Conservation (phyloP, 1,140 invertebrate species). For the Stenopsyche tienmushanensis region DNA sequence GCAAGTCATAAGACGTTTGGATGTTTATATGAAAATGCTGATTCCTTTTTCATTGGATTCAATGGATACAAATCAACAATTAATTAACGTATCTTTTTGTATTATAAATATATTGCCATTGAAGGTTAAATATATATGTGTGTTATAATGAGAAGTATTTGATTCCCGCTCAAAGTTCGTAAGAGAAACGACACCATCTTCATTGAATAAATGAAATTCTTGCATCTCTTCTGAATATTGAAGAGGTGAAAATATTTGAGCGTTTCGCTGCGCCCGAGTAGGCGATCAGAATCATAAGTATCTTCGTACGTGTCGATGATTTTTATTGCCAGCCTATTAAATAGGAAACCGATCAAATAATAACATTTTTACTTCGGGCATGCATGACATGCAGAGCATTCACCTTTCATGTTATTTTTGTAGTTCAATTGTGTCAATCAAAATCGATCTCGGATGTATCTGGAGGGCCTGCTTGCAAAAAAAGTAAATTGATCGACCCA, state of each 20-base stretch:
- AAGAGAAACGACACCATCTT: slow-evolving; percentile 22
- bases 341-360: not conserved
- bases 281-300: slow-evolving; percentile 30
- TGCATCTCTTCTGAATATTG: slow-evolving; percentile 33
- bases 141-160: no score
- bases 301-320: slow-evolving; percentile 32
- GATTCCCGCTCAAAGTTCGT: no score
- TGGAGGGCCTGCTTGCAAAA: no score
- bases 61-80: no score
- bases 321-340: slow-evolving; percentile 7
- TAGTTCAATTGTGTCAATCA: not conserved
- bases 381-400: not conserved
- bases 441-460: no score
- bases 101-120: no score
- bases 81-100: no score
- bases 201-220: slow-evolving; percentile 39
- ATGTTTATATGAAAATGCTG: no score
- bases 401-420: not conserved
- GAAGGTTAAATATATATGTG: no score
- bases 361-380: not conserved
- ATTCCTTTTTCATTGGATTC: no score
- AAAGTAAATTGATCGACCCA: no score
- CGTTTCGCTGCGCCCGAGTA: slow-evolving; percentile 36
- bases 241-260: slow-evolving; percentile 40
- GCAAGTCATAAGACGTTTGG: no score